These are phyloP conservation scores for Chelon labrosus DNA, from an alignment of 2,797 vertebrate genomes.

Conservation along the genomic window DNA sequence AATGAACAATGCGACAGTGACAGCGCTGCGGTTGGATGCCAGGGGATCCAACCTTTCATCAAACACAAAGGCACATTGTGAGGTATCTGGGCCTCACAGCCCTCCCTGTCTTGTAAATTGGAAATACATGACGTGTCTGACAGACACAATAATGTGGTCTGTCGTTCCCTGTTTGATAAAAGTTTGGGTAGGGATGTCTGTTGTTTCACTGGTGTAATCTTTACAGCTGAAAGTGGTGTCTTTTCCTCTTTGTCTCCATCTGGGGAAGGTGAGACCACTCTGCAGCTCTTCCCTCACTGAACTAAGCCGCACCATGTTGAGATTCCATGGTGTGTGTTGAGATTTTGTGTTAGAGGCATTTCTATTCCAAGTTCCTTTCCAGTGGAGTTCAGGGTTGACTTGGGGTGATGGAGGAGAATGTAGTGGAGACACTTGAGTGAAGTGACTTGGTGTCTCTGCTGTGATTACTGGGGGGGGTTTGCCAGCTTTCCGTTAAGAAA, in stretches of 20 bases:
- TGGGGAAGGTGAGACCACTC: slow-evolving; percentile 2
- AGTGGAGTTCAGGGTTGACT: background rate
- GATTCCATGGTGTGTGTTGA: slow-evolving; percentile 15
- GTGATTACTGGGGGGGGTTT: slow-evolving; percentile 44
- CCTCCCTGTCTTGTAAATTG: slow-evolving; percentile 31
- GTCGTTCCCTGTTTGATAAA: slow-evolving; percentile 32
- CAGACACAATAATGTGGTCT: slow-evolving; percentile 49
- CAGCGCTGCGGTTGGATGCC: background rate
- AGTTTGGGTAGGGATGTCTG: slow-evolving; percentile 4
- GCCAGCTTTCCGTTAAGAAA: slow-evolving; percentile 40
- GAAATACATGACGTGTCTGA: slow-evolving; percentile 49
- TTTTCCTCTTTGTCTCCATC: slow-evolving; percentile 10
- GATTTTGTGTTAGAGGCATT: slow-evolving; percentile 4
- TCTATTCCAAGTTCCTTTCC: slow-evolving; percentile 1
- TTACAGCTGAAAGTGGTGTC: background rate
- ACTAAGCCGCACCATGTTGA: slow-evolving; percentile 11
- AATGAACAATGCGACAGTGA: slow-evolving; percentile 37
- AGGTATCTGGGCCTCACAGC: slow-evolving; percentile 3
- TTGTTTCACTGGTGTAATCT: background rate
- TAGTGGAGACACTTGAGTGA: background rate
- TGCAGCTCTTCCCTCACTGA: background rate
- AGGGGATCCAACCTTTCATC: slow-evolving; percentile 40
- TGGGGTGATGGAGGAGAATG: slow-evolving; percentile 13
- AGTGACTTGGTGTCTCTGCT: slow-evolving; percentile 22
- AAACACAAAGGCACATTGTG: slow-evolving; percentile 34